A percentile compares a stretch with the other conserved stretches of the same genome.
Evolutionary conservation across 2,797 vertebrate genomes (phyloP).

Genomic region (Muscicapa comitata): DNA sequence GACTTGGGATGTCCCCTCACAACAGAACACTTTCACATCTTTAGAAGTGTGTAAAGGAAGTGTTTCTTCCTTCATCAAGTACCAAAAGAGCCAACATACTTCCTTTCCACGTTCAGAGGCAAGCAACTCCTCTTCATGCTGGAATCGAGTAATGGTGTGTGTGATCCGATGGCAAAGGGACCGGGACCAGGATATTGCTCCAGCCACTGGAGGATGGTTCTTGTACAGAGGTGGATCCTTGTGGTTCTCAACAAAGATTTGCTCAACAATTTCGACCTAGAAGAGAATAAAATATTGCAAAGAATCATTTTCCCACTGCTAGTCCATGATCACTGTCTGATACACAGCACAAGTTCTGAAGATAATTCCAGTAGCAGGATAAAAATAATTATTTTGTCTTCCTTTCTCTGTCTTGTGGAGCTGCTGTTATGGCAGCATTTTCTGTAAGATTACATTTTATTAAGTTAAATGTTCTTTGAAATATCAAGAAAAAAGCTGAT

Average conservation of each 20-base stretch:
- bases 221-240: slow-evolving; percentile 82
- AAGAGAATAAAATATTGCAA: background rate
- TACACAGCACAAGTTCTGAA: background rate
- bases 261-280: slow-evolving; percentile 82
- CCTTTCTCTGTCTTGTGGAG: background rate
- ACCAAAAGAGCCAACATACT: slow-evolving; percentile 61
- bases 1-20: background rate
- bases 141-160: slow-evolving; percentile 81
- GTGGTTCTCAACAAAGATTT: slow-evolving; percentile 79
- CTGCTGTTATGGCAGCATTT: background rate
- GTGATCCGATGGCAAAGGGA: slow-evolving; percentile 83
- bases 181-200: slow-evolving; percentile 86
- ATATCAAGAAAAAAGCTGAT: background rate
- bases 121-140: slow-evolving; percentile 80
- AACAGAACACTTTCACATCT: background rate
- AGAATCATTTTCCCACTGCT: background rate
- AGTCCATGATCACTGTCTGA: background rate
- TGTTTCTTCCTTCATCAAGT: background rate
- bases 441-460: background rate
- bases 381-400: background rate
- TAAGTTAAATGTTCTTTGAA: background rate
- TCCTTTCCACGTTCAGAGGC: slow-evolving; percentile 73
- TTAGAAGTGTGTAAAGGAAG: background rate
- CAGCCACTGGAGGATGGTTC: slow-evolving; percentile 85
- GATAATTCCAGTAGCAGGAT: background rate